Conservation (phyloP, 2,797 vertebrate genomes). For the Tapirus indicus region DNA sequence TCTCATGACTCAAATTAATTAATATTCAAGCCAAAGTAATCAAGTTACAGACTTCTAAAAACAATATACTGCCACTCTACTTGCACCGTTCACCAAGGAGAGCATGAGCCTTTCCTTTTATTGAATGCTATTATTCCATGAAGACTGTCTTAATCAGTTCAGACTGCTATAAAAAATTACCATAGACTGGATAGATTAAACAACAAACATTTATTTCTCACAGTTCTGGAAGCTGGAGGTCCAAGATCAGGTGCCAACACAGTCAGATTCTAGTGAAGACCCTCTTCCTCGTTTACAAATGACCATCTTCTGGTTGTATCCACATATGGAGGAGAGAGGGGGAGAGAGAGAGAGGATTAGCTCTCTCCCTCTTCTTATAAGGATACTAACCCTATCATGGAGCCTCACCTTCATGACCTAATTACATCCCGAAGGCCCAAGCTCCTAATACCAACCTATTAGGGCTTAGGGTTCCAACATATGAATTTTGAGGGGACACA, state of each 20-base stretch:
- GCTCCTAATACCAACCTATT: not conserved
- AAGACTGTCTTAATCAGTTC: not conserved
- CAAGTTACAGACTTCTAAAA: not conserved
- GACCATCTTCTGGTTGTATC: not conserved
- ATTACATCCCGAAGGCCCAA: not conserved
- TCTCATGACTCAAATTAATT: not conserved
- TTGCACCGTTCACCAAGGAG: not conserved
- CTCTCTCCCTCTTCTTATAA: not conserved
- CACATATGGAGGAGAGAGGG: not conserved
- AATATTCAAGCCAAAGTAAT: not conserved
- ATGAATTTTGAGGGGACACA: not conserved
- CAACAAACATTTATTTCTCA: not conserved
- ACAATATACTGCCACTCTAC: not conserved
- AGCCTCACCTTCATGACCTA: not conserved
- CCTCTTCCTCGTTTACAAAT: not conserved
- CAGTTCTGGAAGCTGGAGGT: not conserved
- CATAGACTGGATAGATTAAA: not conserved
- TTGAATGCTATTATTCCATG: not conserved
- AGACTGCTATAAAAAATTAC: not conserved
- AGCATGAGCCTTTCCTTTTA: not conserved
- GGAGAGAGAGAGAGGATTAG: not conserved
- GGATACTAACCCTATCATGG: not conserved
- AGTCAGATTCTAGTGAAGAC: not conserved
- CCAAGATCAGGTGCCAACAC: not conserved
- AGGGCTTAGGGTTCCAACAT: not conserved